Conservation (phyloP, 2,888 invertebrate species). For the Yponomeuta plumbellus region DNA sequence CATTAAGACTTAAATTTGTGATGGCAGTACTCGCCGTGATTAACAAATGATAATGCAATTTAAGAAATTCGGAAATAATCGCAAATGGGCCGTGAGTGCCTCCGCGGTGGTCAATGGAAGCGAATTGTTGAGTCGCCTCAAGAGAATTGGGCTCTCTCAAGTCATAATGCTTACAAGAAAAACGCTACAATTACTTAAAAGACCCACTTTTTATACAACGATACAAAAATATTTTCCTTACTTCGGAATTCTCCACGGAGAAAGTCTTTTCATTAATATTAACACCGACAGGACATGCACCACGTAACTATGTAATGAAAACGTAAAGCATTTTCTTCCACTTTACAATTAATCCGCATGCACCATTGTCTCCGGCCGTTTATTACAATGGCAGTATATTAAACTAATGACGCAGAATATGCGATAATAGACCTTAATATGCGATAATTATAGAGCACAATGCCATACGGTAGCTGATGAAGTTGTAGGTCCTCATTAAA, state of each 20-base stretch:
- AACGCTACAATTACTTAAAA: no score
- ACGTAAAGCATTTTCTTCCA: not conserved
- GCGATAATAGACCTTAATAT: slow-evolving; percentile 60
- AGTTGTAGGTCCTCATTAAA: slow-evolving; percentile 60
- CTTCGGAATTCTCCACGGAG: not conserved
- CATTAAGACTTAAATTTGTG: slow-evolving; percentile 31
- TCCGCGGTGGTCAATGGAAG: slow-evolving; percentile 32
- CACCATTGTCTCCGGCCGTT: slow-evolving; percentile 55
- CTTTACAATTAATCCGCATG: not conserved
- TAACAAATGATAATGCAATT: slow-evolving; percentile 55
- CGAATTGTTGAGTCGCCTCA: not conserved
- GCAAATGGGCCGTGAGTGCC: slow-evolving; percentile 58
- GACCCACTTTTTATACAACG: not conserved
- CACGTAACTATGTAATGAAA: not conserved
- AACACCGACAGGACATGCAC: not conserved
- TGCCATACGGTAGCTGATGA: slow-evolving; percentile 50
- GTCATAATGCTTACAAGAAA: not conserved
- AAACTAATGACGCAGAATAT: slow-evolving; percentile 56
- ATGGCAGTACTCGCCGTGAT: slow-evolving; percentile 28
- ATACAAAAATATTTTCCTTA: not conserved
- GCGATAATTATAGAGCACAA: slow-evolving; percentile 58
- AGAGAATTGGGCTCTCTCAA: not conserved
- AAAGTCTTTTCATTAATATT: not conserved
- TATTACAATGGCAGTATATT: slow-evolving; percentile 59
- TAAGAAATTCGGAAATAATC: slow-evolving; percentile 72